Evolutionary conservation across 2,888 invertebrate genomes (phyloP), one percentile per base, ranked within the genome.

Genomic region (Drosophila nr. perissopoda): DNA sequence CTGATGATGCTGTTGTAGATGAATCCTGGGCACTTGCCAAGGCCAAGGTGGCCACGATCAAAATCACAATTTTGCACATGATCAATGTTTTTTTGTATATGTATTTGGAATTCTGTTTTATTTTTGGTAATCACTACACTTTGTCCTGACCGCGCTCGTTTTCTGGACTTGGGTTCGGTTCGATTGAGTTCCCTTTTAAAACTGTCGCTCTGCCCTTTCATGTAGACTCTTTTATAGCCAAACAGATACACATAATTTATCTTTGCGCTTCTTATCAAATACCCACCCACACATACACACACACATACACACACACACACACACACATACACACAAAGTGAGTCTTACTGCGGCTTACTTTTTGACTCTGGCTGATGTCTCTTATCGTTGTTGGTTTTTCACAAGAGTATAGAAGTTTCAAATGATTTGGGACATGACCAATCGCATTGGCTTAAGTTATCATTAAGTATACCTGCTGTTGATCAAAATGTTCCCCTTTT

Each of bases 1-100:
- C 40, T 40, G 8, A 10, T 16, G 18, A 10, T 16, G 18, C 0
- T 18, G 27, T 1, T 18, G 51, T 4, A 34, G 18, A 0, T 2
- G 34, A 0, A 27, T 59, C 36, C 25, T 77, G 69, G 56, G 72
- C 76, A 21, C 38, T 38, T 16, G 76, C 4, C 13, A 70, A 46
- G 27, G 74, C 71, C 67, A 86, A 62, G 8, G 57, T 29, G 68
- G 74, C 74, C 4, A 62, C 49, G 13, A 75, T 56, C 27, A 75
- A 51, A 65, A 86, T 79, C 69, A 81, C 78, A 79, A 64, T 70
- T 54, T 88, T 86, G 60, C 67, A 86, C 85, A 86, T 81, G 71
- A 71, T 85, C 53, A 71, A 56, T 62, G 11, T 53, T 61, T 59
- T 21, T 25, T 48, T 27, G 11, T 29, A 1, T 34, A 1, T 60